Evolutionary conservation across 2,113 vertebrate genomes (phyloP).

Genomic region (Sapayoa aenigma): DNA sequence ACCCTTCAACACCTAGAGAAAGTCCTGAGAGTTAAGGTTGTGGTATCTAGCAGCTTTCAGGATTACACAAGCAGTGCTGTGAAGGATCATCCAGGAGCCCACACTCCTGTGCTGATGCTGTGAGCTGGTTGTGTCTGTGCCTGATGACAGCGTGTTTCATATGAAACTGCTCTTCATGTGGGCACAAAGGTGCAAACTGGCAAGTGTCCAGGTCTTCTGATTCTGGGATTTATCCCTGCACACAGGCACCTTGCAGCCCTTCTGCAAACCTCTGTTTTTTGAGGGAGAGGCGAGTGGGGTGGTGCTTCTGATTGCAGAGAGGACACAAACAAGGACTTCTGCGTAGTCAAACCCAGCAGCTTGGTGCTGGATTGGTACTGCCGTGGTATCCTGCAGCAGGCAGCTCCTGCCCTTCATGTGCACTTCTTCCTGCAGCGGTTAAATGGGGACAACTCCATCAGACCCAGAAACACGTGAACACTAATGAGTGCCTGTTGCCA

Average conservation of each 20-base stretch:
- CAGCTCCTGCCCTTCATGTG: neutral
- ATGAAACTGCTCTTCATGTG: rapidly evolving
- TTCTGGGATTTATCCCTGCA: neutral
- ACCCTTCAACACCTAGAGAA: neutral
- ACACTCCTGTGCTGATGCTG: neutral
- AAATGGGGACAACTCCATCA: neutral
- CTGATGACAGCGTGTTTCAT: neutral
- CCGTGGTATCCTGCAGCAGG: neutral
- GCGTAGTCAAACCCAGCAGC: neutral
- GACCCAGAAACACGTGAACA: neutral
- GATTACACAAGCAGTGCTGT: neutral
- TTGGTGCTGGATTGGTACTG: neutral
- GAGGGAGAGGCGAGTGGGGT: neutral
- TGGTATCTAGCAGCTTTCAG: neutral
- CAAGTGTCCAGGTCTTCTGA: neutral
- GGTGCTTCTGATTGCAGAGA: neutral
- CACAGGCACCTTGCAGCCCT: neutral
- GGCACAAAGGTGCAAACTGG: neutral
- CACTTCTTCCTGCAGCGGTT: neutral
- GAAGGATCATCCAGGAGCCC: neutral
- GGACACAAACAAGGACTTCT: rapidly evolving
- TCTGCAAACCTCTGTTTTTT: neutral
- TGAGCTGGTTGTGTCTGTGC: neutral
- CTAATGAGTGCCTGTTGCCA: neutral
- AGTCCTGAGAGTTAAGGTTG: neutral